Evolutionary conservation across 2,113 vertebrate species (phyloP).

Genomic region (pig (Sus scrofa)): DNA sequence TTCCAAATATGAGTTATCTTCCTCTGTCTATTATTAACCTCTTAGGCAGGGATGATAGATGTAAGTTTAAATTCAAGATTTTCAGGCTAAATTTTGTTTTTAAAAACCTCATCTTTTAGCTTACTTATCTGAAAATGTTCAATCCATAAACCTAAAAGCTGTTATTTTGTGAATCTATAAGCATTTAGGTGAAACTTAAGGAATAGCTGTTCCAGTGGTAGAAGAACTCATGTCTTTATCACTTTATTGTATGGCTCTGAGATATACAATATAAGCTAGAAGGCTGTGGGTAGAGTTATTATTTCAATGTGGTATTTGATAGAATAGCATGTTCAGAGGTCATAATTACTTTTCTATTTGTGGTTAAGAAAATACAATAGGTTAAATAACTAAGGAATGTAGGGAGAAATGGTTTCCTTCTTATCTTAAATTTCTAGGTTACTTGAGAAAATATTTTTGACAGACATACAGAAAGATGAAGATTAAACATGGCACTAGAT

Average conservation of each 20-base stretch:
- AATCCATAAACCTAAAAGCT: not conserved
- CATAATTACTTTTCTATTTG: not conserved
- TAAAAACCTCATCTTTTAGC: not conserved
- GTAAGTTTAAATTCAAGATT: conserved; percentile 31
- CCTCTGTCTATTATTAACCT: conserved; percentile 13
- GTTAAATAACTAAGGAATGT: not conserved
- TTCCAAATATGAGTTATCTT: conserved; percentile 59
- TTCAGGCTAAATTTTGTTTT: conserved; percentile 14
- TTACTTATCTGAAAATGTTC: not conserved
- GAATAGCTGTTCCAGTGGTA: not conserved
- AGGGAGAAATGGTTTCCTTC: not conserved
- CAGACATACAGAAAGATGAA: not conserved
- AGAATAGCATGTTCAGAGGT: not conserved
- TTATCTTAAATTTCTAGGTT: conserved; percentile 22
- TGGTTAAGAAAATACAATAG: not conserved
- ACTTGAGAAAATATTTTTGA: not conserved
- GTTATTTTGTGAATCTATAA: not conserved
- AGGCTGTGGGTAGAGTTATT: not conserved
- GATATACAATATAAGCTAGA: not conserved
- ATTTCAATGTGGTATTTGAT: not conserved
- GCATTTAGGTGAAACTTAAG: not conserved
- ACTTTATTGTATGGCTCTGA: not conserved
- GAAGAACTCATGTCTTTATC: not conserved
- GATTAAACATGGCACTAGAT: not conserved
- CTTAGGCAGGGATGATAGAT: not conserved